These are phyloP conservation scores for Bemisia tabaci DNA, from an alignment of 1,140 invertebrate genomes.

Conservation along the genomic window DNA sequence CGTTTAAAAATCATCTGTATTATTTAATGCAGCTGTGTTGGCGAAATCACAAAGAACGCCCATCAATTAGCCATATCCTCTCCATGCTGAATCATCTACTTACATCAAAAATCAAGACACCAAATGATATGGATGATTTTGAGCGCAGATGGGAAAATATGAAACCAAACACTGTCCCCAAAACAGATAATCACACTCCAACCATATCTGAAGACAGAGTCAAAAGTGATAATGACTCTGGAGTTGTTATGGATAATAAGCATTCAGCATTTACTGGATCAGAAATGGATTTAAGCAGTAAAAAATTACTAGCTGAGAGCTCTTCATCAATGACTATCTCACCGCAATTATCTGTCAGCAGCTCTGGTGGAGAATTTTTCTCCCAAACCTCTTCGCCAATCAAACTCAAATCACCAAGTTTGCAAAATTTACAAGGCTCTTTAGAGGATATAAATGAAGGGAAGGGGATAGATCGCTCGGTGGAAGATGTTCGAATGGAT, in stretches of 20 bases:
- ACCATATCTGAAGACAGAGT: conserved; percentile 8
- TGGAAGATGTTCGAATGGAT: conserved; percentile 1
- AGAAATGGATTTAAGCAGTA: neutral
- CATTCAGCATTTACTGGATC: neutral
- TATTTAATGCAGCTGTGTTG: conserved; percentile 53
- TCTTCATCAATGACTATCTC: conserved; percentile 15
- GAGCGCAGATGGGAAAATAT: conserved; percentile 49
- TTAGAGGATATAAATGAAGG: conserved; percentile 19
- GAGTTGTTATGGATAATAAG: conserved; percentile 10
- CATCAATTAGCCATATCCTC: conserved; percentile 37
- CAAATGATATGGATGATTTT: conserved; percentile 37
- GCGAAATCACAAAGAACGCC: conserved; percentile 33
- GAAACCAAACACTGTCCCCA: conserved; percentile 44
- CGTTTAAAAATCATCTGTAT: conserved; percentile 34
- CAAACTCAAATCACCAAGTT: conserved; percentile 32
- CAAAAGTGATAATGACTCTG: conserved; percentile 23
- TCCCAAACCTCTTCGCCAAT: conserved; percentile 7
- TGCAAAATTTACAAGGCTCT: conserved; percentile 36
- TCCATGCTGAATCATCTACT: conserved; percentile 40
- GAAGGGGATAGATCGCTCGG: conserved; percentile 3
- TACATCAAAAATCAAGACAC: conserved; percentile 17
- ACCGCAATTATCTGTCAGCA: conserved; percentile 23
- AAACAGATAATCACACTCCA: conserved; percentile 35
- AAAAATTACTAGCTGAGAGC: conserved; percentile 1
- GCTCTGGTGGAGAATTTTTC: conserved; percentile 20